phyloP scores from a whole-genome alignment of 2,888 invertebrate species.

The Ochropleura plecta region DNA sequence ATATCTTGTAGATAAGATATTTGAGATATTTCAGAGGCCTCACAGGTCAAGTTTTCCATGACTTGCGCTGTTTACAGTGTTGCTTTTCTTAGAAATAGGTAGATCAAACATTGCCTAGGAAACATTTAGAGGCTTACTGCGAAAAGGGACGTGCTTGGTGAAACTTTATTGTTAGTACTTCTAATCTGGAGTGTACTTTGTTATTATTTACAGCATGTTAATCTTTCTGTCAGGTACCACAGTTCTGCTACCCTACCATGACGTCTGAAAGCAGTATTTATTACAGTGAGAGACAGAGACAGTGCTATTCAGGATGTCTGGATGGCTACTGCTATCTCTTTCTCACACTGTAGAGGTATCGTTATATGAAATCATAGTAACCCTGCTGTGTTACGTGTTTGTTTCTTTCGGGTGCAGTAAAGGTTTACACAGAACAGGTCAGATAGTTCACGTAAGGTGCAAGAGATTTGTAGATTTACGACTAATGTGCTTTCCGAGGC shows the following conservation, averaged over 20 bases:
- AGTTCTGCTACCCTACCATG: too few relatives aligned
- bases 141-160: too few relatives aligned
- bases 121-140: background rate
- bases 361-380: too few relatives aligned
- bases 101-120: background rate
- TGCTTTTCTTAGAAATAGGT: background rate
- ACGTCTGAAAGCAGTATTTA: too few relatives aligned
- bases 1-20: constrained; percentile 32
- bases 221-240: background rate
- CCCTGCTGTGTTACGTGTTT: too few relatives aligned
- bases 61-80: background rate
- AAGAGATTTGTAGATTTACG: background rate
- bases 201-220: background rate
- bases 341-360: too few relatives aligned
- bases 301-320: too few relatives aligned
- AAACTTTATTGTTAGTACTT: background rate
- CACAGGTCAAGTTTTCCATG: constrained; percentile 31
- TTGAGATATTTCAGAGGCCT: constrained; percentile 27
- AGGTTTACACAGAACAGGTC: background rate
- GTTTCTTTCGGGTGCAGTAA: background rate
- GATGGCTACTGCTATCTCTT: too few relatives aligned
- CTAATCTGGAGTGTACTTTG: background rate
- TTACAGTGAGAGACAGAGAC: too few relatives aligned
- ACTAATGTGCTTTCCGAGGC: too few relatives aligned
- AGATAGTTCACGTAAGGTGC: background rate